Evolutionary conservation across 2,797 vertebrate species (phyloP), one percentile per base, ranked within the genome.

Genomic region (Rhinoraja longicauda): DNA sequence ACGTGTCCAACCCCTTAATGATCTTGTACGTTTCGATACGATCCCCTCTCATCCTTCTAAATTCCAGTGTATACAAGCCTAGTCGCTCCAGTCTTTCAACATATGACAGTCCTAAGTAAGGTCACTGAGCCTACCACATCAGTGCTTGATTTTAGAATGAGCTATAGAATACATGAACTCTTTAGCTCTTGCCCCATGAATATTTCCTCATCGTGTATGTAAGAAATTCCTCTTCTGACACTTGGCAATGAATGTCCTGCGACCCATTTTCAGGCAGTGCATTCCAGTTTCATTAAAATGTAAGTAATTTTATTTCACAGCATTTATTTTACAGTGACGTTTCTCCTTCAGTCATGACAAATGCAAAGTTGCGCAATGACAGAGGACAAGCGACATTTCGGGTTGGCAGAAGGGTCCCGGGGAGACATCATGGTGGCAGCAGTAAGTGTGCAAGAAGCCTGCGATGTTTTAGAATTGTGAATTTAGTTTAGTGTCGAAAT

Each of bases 201-300:
- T 86, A 1, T n/a, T 62, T 84, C 45, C 15, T 59, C 59, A 29
- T 62, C 57, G n/a, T 17, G 29, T 32, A 32, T n/a, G 15, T 1
- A 81, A 81, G 79, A 62, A 86, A 86, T 62, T 86, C 82, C 13
- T 67, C 82, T n/a, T 86, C 59, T 59, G 26, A 59, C 13, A 86
- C 0, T 26, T 62, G 29, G 12, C n/a, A 13, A 26, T n/a, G 12
- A 15, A 13, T 26, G 3, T 82, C 12, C 39, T 9, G 9, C 21
- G 0, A 57, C 45, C 45, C 24, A 26, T 26, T 75, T 75, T 75
- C 73, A 75, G 73, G 73, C 70, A 72, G 70, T 72, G 70, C 24
- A 29, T 26, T 75, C 26, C 73, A 29, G 73, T 29, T 75, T 8
- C 26, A 26, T 73, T 26, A 6, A 24, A 3, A 64, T 73, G 21